Evolutionary conservation across 2,888 invertebrate species (phyloP).

Genomic region (Lithophane ornitopus): DNA sequence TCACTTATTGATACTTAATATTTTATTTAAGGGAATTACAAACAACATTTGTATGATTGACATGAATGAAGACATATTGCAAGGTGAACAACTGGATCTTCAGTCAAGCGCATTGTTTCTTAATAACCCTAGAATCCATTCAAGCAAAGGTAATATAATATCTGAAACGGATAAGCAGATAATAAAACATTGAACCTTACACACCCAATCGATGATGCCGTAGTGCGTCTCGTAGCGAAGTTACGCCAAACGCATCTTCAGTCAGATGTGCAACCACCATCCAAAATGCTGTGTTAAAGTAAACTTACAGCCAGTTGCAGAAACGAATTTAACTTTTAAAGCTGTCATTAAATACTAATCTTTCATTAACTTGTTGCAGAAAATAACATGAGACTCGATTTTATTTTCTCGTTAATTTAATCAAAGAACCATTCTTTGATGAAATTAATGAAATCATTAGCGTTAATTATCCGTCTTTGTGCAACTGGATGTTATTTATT

Average conservation of each 20-base stretch:
- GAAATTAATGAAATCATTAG: too few relatives aligned
- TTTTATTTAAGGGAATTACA: slow-evolving; percentile 74
- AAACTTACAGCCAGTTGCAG: too few relatives aligned
- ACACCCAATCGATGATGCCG: not conserved
- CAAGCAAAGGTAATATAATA: slow-evolving; percentile 75
- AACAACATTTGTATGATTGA: slow-evolving; percentile 94
- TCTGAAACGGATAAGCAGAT: not conserved
- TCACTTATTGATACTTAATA: not conserved
- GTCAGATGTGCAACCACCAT: not conserved
- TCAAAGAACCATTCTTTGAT: too few relatives aligned
- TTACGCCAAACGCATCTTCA: not conserved
- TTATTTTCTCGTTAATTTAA: too few relatives aligned
- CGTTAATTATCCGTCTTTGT: too few relatives aligned
- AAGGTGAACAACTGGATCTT: slow-evolving; percentile 96
- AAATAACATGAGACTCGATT: too few relatives aligned
- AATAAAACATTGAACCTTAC: not conserved
- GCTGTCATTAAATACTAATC: too few relatives aligned
- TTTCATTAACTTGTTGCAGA: too few relatives aligned
- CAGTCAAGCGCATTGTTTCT: slow-evolving; percentile 94
- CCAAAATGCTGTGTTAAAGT: not conserved
- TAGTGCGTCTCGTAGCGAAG: not conserved
- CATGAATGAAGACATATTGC: slow-evolving; percentile 93
- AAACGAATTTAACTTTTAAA: too few relatives aligned
- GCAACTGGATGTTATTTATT: too few relatives aligned
- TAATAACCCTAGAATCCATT: slow-evolving; percentile 93